Conservation (phyloP, 2,888 invertebrate species). For the Hirtodrosophila alboralis region DNA sequence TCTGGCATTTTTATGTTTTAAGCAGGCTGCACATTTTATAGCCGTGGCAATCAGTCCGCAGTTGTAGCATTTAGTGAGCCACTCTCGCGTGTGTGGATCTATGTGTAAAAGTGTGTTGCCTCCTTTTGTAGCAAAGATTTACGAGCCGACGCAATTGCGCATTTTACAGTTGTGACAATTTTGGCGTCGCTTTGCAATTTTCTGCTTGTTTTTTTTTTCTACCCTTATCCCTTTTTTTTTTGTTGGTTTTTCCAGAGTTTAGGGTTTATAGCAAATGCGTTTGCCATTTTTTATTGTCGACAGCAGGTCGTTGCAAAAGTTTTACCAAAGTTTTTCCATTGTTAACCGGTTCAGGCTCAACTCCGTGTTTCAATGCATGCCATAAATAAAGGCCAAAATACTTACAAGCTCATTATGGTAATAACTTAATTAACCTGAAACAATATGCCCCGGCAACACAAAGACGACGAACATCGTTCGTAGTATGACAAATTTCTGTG, state of each 20-base stretch:
- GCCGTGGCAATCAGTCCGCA: slow-evolving; percentile 58
- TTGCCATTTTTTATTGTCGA: slow-evolving; percentile 41
- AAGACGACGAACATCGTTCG: slow-evolving; percentile 41
- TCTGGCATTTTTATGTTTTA: slow-evolving; percentile 72
- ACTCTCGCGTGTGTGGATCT: slow-evolving; percentile 47
- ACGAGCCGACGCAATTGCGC: slow-evolving; percentile 78
- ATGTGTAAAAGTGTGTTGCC: slow-evolving; percentile 23
- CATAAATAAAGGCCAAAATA: slow-evolving; percentile 71
- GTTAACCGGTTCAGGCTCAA: slow-evolving; percentile 33
- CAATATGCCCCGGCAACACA: slow-evolving; percentile 69
- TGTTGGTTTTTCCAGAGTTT: slow-evolving; percentile 12
- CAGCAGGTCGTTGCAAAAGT: slow-evolving; percentile 48
- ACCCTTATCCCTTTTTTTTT: slow-evolving; percentile 11
- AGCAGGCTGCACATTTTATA: slow-evolving; percentile 78
- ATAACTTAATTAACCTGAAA: slow-evolving; percentile 80
- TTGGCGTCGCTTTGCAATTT: slow-evolving; percentile 72
- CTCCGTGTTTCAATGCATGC: slow-evolving; percentile 58
- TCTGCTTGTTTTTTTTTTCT: slow-evolving; percentile 26
- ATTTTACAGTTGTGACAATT: slow-evolving; percentile 79
- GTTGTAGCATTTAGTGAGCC: slow-evolving; percentile 72
- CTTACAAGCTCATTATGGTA: slow-evolving; percentile 79
- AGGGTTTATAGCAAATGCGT: slow-evolving; percentile 65
- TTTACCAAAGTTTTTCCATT: slow-evolving; percentile 41
- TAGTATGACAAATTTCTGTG: slow-evolving; percentile 81
- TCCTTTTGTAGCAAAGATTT: slow-evolving; percentile 63